Evolutionary conservation across 2,888 invertebrate species (phyloP), one percentile per base, ranked within the genome.

Genomic region (Heliconius charithonia): DNA sequence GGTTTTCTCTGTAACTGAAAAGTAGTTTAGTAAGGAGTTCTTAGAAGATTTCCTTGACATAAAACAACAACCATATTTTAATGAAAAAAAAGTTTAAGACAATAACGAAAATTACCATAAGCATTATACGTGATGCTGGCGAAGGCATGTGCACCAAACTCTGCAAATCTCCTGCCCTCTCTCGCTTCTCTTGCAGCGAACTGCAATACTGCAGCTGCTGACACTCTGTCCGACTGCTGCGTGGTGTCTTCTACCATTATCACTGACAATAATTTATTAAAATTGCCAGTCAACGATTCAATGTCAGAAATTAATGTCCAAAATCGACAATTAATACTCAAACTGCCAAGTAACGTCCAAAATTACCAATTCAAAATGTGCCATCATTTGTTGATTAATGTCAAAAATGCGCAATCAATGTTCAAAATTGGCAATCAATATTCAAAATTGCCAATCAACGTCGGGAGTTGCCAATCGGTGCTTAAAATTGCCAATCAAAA

Each of bases 111-210:
- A 45, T 80, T 93, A 94, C 94, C 93, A 81, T 93, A 93, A 79
- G 90, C 86, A 85, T 93, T 94, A 75, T 92, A 94, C 13, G 91
- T 90, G 85, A 94, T 89, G 88, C 91, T 92, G 0, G 94, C 93
- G 81, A 92, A 92, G 2, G 94, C 94, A 56, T 94, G 94, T 0
- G 95, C 93, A 0, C 93, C 93, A 59, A 94, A 95, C 81, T 95
- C 94, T 0, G 93, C 87, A 62, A 91, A 88, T 37, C 95, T 85
- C 7, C 95, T 82, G 0, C 95, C 95, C 80, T 94, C 94, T 51
- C 93, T 84, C 32, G 94, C 92, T 83, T 95, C 95, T 74, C 93
- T 87, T 1, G 95, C 94, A 16, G 94, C 94, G 72, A 91, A 91
- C 82, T 94, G 93, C 3, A 95, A 85, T 9, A 94, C 92, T 0